Evolutionary conservation across 2,797 vertebrate species (phyloP), one percentile per base, ranked within the genome.

Genomic region (Lutjanus argentimaculatus): DNA sequence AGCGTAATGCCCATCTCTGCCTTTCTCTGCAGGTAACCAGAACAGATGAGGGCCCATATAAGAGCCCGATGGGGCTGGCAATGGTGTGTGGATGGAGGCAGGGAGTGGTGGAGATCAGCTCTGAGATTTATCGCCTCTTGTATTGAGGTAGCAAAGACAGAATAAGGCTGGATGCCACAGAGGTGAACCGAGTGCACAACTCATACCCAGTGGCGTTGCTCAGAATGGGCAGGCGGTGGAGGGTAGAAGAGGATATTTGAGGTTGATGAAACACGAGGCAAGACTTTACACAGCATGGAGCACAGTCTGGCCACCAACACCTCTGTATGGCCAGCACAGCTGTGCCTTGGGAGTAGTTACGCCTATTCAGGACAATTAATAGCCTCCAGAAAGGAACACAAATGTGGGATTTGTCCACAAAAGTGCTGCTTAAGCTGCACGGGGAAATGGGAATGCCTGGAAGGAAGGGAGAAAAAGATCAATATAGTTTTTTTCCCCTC

Each of bases 261-360:
- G 93, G 94, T 95, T 95, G 95, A 95, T 91, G 95, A 95, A 96
- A 95, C 91, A 88, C 52, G 46, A 91, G 90, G 94, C 94, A 95
- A 96, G 92, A 94, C 85, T 93, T 87, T 79, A 51, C 87, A 64
- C 79, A 68, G 83, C 79, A 67, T 59, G 85, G 73, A 77, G 76
- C 86, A 79, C 83, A 81, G 83, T 71, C 91, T 86, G 90, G 83
- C 92, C 92, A 91, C 90, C 86, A 84, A 85, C 92, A 91, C 89
- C 90, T 90, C 86, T 85, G 88, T 72, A 80, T 77, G 86, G 89
- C 87, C 87, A 86, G 85, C 71, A 63, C 78, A 73, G 84, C 77
- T 78, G 87, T 67, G 88, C 86, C 86, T 67, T 83, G 93, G 92
- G 92, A 91, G 79, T 88, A 89, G 90, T 94, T 92, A 83, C 83